Percentiles rank a stretch among this genome's conserved stretches.
Evolutionary conservation across 2,888 invertebrate species (phyloP).

Genomic region (Sclerodermus sp.): DNA sequence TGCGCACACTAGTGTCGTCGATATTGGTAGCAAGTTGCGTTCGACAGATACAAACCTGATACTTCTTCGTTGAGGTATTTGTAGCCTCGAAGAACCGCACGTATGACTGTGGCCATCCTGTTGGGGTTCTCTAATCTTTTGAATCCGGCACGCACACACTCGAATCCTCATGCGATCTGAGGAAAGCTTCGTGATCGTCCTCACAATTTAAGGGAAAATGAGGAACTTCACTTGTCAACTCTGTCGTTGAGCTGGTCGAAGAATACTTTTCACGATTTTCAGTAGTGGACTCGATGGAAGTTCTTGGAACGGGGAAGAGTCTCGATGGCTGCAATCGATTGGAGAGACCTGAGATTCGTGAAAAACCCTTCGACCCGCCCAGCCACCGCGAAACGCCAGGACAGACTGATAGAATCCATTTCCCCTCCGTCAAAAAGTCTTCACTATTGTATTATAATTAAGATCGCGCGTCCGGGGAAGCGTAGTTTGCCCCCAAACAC

Average conservation of each 20-base stretch:
- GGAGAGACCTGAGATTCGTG: no score
- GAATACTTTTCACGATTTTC: no score
- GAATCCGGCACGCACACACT: not conserved
- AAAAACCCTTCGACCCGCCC: conserved; percentile 34
- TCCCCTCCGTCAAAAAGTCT: conserved; percentile 16
- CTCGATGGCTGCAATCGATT: no score
- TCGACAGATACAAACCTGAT: conserved; percentile 38
- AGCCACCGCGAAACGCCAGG: conserved; percentile 32
- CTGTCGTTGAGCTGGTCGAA: no score
- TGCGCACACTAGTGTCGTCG: no score
- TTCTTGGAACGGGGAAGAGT: no score
- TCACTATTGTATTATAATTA: conserved; percentile 35
- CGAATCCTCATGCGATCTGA: not conserved
- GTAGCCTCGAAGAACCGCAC: conserved; percentile 33
- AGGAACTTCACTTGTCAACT: no score
- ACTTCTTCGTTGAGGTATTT: conserved; percentile 42
- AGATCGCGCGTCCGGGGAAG: not conserved
- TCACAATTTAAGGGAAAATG: no score
- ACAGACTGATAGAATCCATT: conserved; percentile 35
- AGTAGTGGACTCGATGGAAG: no score
- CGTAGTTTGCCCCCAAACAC: not conserved
- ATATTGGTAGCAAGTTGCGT: no score
- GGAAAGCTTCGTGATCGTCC: no score
- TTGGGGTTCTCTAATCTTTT: not conserved
- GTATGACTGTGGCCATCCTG: conserved; percentile 43